Conservation (phyloP, 37 sponge, comb jelly and placozoan species). For the Dysidea cf. avara region DNA sequence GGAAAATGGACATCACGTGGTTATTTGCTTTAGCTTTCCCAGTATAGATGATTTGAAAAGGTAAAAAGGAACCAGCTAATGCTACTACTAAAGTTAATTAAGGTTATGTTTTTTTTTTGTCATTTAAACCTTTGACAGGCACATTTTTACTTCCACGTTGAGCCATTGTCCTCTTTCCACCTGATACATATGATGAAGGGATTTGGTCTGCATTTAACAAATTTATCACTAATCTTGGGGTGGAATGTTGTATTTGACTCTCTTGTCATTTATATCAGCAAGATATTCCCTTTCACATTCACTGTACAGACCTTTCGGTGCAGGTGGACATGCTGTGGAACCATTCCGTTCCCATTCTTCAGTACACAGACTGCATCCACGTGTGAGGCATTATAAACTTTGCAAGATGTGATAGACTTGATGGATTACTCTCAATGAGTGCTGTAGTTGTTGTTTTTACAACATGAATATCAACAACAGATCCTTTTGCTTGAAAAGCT, state of each 20-base stretch:
- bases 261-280: conserved; percentile 24
- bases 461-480: conserved; percentile 53
- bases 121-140: too few relatives aligned
- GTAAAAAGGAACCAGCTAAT: conserved; percentile 39
- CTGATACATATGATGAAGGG: conserved; percentile 42
- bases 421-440: conserved; percentile 42
- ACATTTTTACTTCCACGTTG: too few relatives aligned
- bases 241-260: conserved; percentile 38
- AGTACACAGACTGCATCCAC: conserved; percentile 57
- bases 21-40: conserved; percentile 41
- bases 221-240: neutral
- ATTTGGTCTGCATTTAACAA: conserved; percentile 60
- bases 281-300: conserved; percentile 28
- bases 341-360: conserved; percentile 40
- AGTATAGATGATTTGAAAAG: too few relatives aligned
- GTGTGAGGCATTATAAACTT: conserved; percentile 37
- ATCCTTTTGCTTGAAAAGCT: conserved; percentile 41
- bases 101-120: conserved; percentile 42
- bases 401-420: conserved; percentile 4
- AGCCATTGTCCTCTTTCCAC: conserved; percentile 57
- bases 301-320: conserved; percentile 34
- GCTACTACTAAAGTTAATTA: conserved; percentile 29
- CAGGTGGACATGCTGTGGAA: conserved; percentile 42
- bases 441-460: conserved; percentile 44
- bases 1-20: conserved; percentile 46